Evolutionary conservation across 2,888 invertebrate genomes (phyloP).

Genomic region (Dexiosoma caninum): DNA sequence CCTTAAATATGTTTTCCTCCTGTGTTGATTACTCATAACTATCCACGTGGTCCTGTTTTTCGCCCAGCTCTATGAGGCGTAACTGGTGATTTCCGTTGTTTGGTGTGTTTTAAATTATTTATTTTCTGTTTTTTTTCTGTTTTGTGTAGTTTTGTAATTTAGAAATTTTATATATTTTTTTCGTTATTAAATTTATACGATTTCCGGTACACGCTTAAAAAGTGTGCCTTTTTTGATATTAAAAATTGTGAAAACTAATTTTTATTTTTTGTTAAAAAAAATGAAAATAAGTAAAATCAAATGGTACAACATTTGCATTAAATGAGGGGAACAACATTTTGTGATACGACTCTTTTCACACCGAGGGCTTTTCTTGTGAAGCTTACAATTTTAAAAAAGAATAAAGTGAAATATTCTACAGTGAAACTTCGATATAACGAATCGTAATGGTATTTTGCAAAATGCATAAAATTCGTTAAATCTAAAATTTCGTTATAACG

Average conservation of each 20-base stretch:
- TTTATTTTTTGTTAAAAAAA: neutral
- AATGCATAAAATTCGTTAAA: too few species aligned
- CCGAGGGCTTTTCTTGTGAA: too few species aligned
- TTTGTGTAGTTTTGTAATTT: constrained; percentile 20
- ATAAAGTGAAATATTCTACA: too few species aligned
- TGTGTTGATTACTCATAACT: constrained; percentile 55
- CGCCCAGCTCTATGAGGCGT: constrained; percentile 60
- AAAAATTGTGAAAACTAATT: constrained; percentile 10
- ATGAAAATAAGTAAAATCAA: neutral
- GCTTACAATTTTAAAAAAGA: too few species aligned
- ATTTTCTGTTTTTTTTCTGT: too few species aligned
- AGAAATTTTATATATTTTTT: constrained; percentile 40
- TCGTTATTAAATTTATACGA: constrained; percentile 38
- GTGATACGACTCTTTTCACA: too few species aligned
- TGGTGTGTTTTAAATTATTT: constrained; percentile 38
- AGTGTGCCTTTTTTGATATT: constrained; percentile 43
- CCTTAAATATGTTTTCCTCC: constrained; percentile 32
- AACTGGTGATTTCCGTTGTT: constrained; percentile 59
- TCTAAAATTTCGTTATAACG: too few species aligned
- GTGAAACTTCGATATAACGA: too few species aligned
- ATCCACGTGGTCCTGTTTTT: constrained; percentile 61
- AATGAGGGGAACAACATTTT: too few species aligned
- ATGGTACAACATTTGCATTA: constrained; percentile 37
- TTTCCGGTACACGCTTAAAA: constrained; percentile 61
- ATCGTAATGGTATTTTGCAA: too few species aligned